Percentiles rank a stretch among this genome's conserved stretches.
Evolutionary conservation across 2,113 vertebrate genomes (phyloP).

Genomic region (Pelobates fuscus): DNA sequence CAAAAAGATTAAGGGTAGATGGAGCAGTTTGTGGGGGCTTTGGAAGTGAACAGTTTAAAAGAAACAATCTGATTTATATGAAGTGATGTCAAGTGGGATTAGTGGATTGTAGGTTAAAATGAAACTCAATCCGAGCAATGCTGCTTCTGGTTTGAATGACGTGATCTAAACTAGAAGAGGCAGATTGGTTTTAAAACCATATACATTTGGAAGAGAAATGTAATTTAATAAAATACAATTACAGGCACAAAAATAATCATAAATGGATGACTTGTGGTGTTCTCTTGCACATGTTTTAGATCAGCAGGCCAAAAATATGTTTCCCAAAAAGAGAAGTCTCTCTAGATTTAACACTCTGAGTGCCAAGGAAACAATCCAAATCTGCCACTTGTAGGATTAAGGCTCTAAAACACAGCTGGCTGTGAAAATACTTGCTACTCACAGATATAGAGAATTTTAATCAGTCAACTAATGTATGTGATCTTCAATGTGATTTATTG

Average conservation of each 20-base stretch:
- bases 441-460: no score
- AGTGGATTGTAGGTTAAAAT: neutral
- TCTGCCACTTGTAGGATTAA: neutral
- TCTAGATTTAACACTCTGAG: neutral
- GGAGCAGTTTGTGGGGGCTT: neutral
- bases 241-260: neutral
- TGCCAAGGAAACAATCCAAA: neutral
- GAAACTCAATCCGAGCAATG: neutral
- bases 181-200: neutral
- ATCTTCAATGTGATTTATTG: no score
- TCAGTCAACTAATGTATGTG: no score
- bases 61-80: conserved; percentile 10
- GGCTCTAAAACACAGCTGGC: no score
- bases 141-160: neutral
- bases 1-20: conserved; percentile 52
- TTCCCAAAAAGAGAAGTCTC: no score
- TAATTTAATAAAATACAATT: conserved; percentile 1
- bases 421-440: no score
- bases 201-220: neutral
- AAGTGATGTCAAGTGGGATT: conserved; percentile 18
- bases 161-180: neutral
- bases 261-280: neutral
- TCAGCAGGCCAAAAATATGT: neutral
- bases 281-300: neutral
- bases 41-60: neutral